These are phyloP conservation scores for Rhadina sibilatrix DNA, from an alignment of 2,113 vertebrate species.

Conservation along the genomic window DNA sequence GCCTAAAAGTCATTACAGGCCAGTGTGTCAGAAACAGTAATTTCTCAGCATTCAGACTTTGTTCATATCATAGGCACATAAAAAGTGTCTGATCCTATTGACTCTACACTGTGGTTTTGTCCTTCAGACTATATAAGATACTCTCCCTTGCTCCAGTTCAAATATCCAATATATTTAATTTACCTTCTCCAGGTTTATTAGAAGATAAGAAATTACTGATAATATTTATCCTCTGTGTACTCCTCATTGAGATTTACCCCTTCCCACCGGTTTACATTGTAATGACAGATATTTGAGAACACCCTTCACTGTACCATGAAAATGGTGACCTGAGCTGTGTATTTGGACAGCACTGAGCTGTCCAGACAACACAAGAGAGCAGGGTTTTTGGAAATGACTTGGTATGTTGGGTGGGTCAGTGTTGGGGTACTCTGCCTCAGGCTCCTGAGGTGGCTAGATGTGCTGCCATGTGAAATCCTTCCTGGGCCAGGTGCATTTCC, in stretches of 20 bases:
- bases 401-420: background rate
- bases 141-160: background rate
- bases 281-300: background rate
- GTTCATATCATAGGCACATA: background rate
- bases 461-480: background rate
- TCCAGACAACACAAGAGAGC: background rate
- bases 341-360: background rate
- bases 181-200: background rate
- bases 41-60: background rate
- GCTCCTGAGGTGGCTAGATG: background rate
- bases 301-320: background rate
- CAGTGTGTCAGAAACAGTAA: conserved; percentile 22
- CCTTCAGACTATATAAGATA: background rate
- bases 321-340: background rate
- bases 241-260: background rate
- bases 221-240: background rate
- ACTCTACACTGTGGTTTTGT: background rate
- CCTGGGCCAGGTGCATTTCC: background rate
- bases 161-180: background rate
- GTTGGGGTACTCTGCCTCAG: background rate
- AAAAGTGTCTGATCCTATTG: background rate
- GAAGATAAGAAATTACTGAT: background rate
- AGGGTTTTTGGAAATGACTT: background rate
- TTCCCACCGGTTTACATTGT: background rate
- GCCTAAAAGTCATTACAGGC: background rate